Evolutionary conservation across 2,888 invertebrate genomes (phyloP).

Genomic region (Heliconius charithonia): DNA sequence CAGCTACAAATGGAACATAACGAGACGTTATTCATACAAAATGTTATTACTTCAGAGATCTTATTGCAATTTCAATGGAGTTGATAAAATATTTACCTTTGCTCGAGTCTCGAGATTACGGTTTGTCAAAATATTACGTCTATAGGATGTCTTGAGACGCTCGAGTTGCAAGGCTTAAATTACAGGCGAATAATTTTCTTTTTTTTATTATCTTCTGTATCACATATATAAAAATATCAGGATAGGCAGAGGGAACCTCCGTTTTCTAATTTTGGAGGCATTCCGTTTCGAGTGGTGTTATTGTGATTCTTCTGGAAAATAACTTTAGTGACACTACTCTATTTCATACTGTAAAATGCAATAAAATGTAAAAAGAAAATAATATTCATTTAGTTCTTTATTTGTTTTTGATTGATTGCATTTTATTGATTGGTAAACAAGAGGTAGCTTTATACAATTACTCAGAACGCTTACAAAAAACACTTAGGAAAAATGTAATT

Average conservation of each 20-base stretch:
- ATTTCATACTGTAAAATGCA: background rate
- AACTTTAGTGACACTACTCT: too few relatives aligned
- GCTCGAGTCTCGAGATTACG: constrained; percentile 22
- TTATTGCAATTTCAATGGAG: constrained; percentile 17
- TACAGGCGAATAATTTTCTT: background rate
- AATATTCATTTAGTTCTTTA: too few relatives aligned
- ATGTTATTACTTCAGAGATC: constrained; percentile 18
- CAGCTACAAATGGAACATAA: constrained; percentile 7
- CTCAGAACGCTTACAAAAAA: too few relatives aligned
- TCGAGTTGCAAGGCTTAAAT: constrained; percentile 19
- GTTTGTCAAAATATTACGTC: constrained; percentile 34
- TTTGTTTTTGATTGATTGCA: too few relatives aligned
- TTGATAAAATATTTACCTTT: constrained; percentile 25
- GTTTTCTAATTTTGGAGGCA: too few relatives aligned
- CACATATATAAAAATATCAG: background rate
- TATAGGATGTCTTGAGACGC: background rate
- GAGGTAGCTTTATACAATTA: too few relatives aligned
- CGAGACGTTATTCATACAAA: background rate
- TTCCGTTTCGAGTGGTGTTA: too few relatives aligned
- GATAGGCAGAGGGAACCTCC: background rate
- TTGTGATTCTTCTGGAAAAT: too few relatives aligned
- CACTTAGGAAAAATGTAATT: too few relatives aligned
- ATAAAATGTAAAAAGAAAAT: background rate
- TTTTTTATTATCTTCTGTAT: background rate
- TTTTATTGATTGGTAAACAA: too few relatives aligned